Evolutionary conservation across 2,113 vertebrate genomes (phyloP).

Genomic region (Chaenocephalus aceratus): DNA sequence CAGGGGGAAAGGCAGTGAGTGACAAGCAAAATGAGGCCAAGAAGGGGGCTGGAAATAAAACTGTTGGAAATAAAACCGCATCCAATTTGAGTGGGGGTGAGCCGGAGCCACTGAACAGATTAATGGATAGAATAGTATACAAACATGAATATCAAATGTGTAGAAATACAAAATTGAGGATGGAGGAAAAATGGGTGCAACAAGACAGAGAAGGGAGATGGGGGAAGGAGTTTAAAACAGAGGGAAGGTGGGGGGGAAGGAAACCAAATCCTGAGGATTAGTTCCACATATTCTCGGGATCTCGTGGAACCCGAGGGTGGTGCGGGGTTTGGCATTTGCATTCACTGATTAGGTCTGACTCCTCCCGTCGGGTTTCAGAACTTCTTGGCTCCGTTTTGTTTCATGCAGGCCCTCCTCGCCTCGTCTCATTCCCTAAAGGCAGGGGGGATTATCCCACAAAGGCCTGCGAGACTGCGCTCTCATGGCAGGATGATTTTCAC

Average conservation of each 20-base stretch:
- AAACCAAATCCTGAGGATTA: slow-evolving; percentile 66
- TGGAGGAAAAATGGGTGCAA: slow-evolving; percentile 7
- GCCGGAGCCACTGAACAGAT: slow-evolving; percentile 11
- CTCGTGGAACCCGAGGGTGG: slow-evolving; percentile 41
- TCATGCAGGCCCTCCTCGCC: slow-evolving; percentile 10
- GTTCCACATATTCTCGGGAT: slow-evolving; percentile 60
- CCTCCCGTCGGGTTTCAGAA: slow-evolving; percentile 44
- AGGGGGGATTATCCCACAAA: slow-evolving; percentile 47
- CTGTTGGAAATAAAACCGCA: slow-evolving; percentile 20
- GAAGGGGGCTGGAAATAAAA: slow-evolving; percentile 21
- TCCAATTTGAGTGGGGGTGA: slow-evolving; percentile 6
- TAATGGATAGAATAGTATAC: slow-evolving; percentile 21
- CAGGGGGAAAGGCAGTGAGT: slow-evolving; percentile 20
- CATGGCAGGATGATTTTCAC: slow-evolving; percentile 30
- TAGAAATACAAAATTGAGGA: slow-evolving; percentile 9
- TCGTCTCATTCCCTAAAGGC: slow-evolving; percentile 20
- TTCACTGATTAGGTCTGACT: slow-evolving; percentile 57
- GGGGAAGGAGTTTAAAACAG: slow-evolving; percentile 27
- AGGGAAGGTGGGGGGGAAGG: slow-evolving; percentile 25
- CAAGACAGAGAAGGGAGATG: slow-evolving; percentile 20
- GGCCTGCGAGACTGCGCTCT: background rate
- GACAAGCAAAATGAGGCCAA: slow-evolving; percentile 50
- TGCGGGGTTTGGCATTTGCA: slow-evolving; percentile 59
- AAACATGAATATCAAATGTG: background rate
- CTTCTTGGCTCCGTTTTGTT: slow-evolving; percentile 36